Evolutionary conservation across 2,797 vertebrate species (phyloP), one percentile per base, ranked within the genome.

Genomic region (Poecilia picta): DNA sequence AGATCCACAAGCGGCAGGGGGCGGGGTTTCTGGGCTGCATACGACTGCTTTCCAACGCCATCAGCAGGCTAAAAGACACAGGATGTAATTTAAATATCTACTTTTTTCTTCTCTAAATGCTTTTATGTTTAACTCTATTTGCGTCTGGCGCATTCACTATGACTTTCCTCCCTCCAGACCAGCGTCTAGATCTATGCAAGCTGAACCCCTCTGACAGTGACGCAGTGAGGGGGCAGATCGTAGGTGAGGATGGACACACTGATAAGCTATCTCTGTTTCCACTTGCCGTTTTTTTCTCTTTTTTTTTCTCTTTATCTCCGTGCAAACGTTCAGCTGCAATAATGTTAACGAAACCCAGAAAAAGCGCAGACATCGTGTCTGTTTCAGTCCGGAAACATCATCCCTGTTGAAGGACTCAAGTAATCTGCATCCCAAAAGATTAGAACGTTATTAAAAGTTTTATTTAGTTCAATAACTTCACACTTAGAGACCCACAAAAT

Each of bases 121-220:
- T 0, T 20, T 43, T 73, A 36, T 28, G 31, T 45, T 76, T 73
- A 51, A 31, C 20, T 23, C 55, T 10, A 31, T 3, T 11, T 70
- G 28, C 31, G 33, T 71, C 16, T 57, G 13, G 28, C 1, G 55
- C 23, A 41, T 73, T 46, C 62, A 62, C 80, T 73, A n/a, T 64
- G 18, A 3, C 15, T 75, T 78, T 70, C 62, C 46, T 57, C n/a
- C 18, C 71, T 89, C 83, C 95, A 99, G 98, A 99, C 95, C 98
- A 99, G 96, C 97, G 98, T 88, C 95, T 99, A 95, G 98, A 99
- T 96, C 96, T 99, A 95, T 99, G 98, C 97, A 99, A 99, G 96
- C 96, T 99, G 91, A 99, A 98, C 86, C 96, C 98, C 87, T 98
- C 97, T 43, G 98, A 99, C 95, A 98, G 97, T 4, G 98, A 99